Base-by-base conservation (phyloP, 2,113 vertebrate genomes). In the Cairina moschata region DNA sequence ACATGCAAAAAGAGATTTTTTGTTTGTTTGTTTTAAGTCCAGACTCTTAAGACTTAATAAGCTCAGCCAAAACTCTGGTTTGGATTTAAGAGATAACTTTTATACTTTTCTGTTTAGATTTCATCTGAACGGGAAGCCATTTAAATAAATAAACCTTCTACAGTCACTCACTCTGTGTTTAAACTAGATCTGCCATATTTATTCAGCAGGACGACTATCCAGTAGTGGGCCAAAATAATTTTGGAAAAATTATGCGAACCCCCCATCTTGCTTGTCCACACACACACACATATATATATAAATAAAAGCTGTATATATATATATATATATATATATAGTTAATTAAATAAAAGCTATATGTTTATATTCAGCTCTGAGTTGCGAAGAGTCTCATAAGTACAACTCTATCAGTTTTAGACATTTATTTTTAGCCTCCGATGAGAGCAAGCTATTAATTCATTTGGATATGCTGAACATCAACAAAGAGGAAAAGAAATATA, bases 81-180 rank as follows among this genome's bases (percentile, higher is more conserved):
- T 88, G 84, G 95, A 87, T 90, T 77, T 72, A 58, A 44, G 71
- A 96, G 55, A 90, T 80, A 95, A 91, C 52, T 81, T 88, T 68
- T 81, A 78, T 94, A 58, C 75, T 90, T 92, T 91, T 92, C 80
- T 97, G 80, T 83, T 97, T 97, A 95, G 93, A 93, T 95, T 97
- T 96, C 62, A 94, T 79, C 89, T 95, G 93, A 96, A 88, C 6
- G 67, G 36, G 80, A 93, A 96, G 31, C 4, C 84, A 91, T 95
- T 97, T 84, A 69, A 91, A 95, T 86, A 97, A 97, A 97, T 89
- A 97, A 96, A 90, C 34, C 86, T 95, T 91, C 91, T 76, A 65
- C 77, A 95, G 77, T 91, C 95, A 97, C 79, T 96, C 86, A 86
- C 34, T 55, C 55, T 20, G 3, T 88, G 69, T 95, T 95, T 97